Evolutionary conservation across 1,140 invertebrate genomes (phyloP), one percentile per base, ranked within the genome.

Genomic region (Potamilus streckersoni): DNA sequence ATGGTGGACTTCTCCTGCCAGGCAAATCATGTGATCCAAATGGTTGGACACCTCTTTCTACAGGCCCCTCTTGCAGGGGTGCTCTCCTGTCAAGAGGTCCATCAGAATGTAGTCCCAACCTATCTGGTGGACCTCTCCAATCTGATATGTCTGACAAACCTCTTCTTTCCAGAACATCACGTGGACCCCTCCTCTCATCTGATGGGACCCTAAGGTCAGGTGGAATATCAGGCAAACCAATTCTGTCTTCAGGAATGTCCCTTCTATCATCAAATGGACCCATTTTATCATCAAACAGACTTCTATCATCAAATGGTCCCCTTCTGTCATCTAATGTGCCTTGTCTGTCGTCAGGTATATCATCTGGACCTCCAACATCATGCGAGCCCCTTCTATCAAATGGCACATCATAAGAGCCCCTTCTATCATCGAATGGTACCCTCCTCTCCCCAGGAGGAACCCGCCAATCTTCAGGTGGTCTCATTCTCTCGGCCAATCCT

Each of bases 311-410:
- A 49, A 49, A 49, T 49, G 38, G 5, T 2, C 58, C 66, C 23
- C 19, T 49, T 17, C 49, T 49, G n/a, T 56, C 66, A 68, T 68
- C 66, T 56, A n/a, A 56, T 56, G 13, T 5, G 13, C 19, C 23
- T 38, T 11, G 38, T 56, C 66, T 68, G 49, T 38, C 66, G 62
- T 79, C 74, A 55, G n/a, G 71, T 31, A 55, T 38, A 60, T 73
- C 71, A 76, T 74, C 61, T 73, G 79, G 60, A 73, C 75, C 70
- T 82, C 82, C 61, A 67, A 79, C 71, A 76, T 66, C 58, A 15
- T 38, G 68, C 8, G 64, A 55, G 61, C 75, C 65, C 69, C 65
- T 68, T 63, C 68, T 64, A 61, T 75, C 58, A 49, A 49, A 49
- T 17, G 55, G 72, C 23, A 56, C 49, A 12, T 66, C 57, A 38